A percentile compares a stretch with the other conserved stretches of the same genome.
phyloP scores from a whole-genome alignment of 2,113 vertebrate species.

The Hymenochirus boettgeri region DNA sequence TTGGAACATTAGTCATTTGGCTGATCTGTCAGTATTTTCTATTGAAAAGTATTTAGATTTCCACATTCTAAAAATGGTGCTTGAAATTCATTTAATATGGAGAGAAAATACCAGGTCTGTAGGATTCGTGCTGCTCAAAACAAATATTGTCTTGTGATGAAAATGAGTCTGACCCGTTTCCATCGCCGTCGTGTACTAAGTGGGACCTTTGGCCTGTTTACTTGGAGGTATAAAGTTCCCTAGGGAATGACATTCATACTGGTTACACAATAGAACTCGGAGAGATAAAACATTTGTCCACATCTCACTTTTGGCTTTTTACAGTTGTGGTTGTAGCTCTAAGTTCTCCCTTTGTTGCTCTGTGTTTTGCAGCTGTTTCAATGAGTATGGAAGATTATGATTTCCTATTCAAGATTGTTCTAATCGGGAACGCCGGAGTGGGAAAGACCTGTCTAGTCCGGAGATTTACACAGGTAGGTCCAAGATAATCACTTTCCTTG shows the following conservation, averaged over 20 bases:
- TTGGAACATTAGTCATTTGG: too few relatives aligned
- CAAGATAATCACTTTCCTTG: too few relatives aligned
- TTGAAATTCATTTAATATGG: too few relatives aligned
- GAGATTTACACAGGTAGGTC: constrained; percentile 90
- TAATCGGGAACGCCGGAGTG: constrained; percentile 98
- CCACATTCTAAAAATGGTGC: too few relatives aligned
- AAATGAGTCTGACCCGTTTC: too few relatives aligned
- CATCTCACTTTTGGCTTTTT: too few relatives aligned
- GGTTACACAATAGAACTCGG: not conserved
- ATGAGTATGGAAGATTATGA: constrained; percentile 99
- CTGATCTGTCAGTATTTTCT: too few relatives aligned
- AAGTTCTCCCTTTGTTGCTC: not conserved
- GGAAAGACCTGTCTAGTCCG: constrained; percentile 97
- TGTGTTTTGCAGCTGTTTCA: constrained; percentile 67
- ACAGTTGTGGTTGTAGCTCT: not conserved
- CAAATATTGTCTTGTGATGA: too few relatives aligned
- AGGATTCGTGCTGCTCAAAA: too few relatives aligned
- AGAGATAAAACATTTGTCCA: not conserved
- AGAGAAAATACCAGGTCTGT: too few relatives aligned
- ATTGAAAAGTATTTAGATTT: too few relatives aligned
- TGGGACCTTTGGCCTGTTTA: constrained; percentile 47
- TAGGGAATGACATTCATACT: constrained; percentile 3
- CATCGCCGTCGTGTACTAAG: not conserved
- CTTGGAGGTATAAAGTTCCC: constrained; percentile 56
- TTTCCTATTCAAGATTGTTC: constrained; percentile 99